phyloP scores from a whole-genome alignment of 1,140 invertebrate species.

The Sycophila sp. region DNA sequence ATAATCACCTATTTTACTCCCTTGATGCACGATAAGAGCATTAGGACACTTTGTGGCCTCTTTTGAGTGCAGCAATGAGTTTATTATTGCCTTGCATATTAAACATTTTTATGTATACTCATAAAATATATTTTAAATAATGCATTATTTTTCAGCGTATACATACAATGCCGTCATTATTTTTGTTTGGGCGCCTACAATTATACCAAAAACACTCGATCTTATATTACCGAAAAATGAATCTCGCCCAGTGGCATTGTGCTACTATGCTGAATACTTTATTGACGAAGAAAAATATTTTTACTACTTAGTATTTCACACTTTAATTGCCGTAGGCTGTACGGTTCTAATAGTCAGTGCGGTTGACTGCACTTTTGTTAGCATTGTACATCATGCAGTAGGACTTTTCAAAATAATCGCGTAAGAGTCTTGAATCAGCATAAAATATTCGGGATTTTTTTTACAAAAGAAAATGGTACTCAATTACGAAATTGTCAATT shows the following conservation, averaged over 20 bases:
- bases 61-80: too few relatives aligned
- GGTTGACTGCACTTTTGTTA: background rate
- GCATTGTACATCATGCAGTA: background rate
- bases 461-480: background rate
- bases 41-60: too few relatives aligned
- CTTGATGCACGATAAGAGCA: too few relatives aligned
- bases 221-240: background rate
- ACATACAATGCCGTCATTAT: background rate
- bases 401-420: conserved; percentile 6
- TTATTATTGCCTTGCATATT: too few relatives aligned
- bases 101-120: background rate
- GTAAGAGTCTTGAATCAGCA: background rate
- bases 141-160: conserved; percentile 8
- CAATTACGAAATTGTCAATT: background rate
- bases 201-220: background rate
- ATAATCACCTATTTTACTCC: too few relatives aligned
- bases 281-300: conserved; percentile 18
- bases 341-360: background rate
- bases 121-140: background rate
- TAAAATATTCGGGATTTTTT: background rate
- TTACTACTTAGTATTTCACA: background rate
- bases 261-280: background rate
- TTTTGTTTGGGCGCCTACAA: background rate
- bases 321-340: background rate
- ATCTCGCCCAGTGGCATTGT: background rate